Evolutionary conservation across 2,113 vertebrate genomes (phyloP).

Genomic region (Delphinus delphis): DNA sequence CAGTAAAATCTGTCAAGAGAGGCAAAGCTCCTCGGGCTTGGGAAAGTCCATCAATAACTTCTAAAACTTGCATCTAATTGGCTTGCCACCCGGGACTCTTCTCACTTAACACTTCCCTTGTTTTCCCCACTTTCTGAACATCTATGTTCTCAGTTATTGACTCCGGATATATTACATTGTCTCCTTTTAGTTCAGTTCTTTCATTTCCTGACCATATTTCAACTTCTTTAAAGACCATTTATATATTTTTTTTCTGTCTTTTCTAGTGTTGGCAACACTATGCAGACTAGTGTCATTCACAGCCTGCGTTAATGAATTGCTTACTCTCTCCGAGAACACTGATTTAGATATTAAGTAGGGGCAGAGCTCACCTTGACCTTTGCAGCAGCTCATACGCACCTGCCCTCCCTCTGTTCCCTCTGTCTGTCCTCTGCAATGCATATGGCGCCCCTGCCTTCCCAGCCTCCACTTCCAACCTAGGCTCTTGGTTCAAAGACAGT

Average conservation of each 20-base stretch:
- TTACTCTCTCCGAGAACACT: not conserved
- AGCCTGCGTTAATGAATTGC: not conserved
- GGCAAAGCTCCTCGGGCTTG: not conserved
- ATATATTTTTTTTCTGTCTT: not conserved
- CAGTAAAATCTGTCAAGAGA: not conserved
- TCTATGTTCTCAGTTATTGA: not conserved
- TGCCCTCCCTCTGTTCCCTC: not conserved
- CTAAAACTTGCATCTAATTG: not conserved
- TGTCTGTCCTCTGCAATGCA: not conserved
- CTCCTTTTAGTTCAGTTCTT: constrained; percentile 7
- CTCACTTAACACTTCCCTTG: not conserved
- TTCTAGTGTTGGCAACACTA: not conserved
- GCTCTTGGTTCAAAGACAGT: not conserved
- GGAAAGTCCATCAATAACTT: not conserved
- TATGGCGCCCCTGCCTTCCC: rapidly evolving
- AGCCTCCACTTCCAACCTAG: not conserved
- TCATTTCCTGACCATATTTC: constrained; percentile 40
- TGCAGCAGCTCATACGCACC: not conserved
- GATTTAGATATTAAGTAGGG: not conserved
- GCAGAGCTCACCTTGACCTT: not conserved
- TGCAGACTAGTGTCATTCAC: not conserved
- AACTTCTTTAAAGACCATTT: constrained; percentile 1
- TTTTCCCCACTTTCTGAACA: constrained; percentile 32
- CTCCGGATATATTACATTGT: constrained; percentile 11
- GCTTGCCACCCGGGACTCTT: not conserved